A percentile compares a stretch with the other conserved stretches of the same genome.
Evolutionary conservation across 1,140 invertebrate genomes (phyloP).

Genomic region (Micrasema longulum): DNA sequence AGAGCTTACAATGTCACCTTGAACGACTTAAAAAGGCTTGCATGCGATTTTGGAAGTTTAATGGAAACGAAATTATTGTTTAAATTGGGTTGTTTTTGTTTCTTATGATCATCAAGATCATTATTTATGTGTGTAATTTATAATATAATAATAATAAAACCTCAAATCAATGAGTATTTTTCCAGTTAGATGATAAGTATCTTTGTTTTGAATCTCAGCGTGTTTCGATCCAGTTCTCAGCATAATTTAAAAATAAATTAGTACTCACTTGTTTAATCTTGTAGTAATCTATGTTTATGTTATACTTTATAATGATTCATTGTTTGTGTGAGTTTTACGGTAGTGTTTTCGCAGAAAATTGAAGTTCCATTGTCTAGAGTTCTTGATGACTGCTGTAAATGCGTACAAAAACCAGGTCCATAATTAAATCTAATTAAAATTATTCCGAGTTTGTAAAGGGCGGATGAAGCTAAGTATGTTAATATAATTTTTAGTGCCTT

Average conservation of each 20-base stretch:
- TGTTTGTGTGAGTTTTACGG: conserved; percentile 26
- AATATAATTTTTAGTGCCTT: conserved; percentile 18
- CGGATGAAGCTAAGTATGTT: conserved; percentile 5
- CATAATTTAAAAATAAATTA: conserved; percentile 16
- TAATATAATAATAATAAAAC: background rate
- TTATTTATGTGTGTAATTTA: background rate
- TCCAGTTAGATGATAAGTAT: background rate
- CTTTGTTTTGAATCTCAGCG: background rate
- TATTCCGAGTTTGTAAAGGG: conserved; percentile 9
- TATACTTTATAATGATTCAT: conserved; percentile 23
- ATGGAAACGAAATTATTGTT: background rate
- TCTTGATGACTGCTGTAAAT: conserved; percentile 22
- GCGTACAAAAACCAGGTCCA: conserved; percentile 1
- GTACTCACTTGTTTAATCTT: conserved; percentile 6
- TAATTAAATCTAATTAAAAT: conserved; percentile 30
- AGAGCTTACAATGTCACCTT: too few relatives aligned
- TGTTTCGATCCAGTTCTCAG: background rate
- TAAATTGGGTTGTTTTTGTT: background rate
- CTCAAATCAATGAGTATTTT: background rate
- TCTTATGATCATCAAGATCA: background rate
- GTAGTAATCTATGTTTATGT: conserved; percentile 13
- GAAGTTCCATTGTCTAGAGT: conserved; percentile 16
- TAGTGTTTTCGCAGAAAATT: conserved; percentile 27
- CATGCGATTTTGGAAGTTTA: background rate
- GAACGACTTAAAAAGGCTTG: background rate